These are phyloP conservation scores for Conus betulinus DNA, from an alignment of 1,140 invertebrate genomes.

Conservation along the genomic window DNA sequence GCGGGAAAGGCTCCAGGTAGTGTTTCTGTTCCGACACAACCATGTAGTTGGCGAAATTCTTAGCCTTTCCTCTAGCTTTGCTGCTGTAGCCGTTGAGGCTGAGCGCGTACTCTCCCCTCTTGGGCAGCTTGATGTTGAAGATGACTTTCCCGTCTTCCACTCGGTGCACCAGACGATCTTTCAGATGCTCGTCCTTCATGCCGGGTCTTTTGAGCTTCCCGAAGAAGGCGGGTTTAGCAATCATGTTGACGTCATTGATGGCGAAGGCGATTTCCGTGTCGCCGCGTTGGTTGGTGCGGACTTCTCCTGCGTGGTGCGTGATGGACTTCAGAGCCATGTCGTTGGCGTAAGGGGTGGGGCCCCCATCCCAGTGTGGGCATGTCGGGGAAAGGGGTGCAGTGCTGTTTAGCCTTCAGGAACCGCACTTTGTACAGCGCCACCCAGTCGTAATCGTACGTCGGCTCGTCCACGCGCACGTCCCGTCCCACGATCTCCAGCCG, in stretches of 20 bases:
- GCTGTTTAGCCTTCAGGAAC: conserved; percentile 48
- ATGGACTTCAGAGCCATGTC: conserved; percentile 57
- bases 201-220: conserved; percentile 16
- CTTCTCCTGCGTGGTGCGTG: conserved; percentile 58
- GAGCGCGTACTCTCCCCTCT: conserved; percentile 62
- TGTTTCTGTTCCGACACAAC: conserved; percentile 58
- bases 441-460: conserved; percentile 65
- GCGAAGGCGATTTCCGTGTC: conserved; percentile 60
- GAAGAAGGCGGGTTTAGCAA: conserved; percentile 30
- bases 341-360: conserved; percentile 45
- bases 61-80: neutral
- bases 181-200: conserved; percentile 42
- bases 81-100: conserved; percentile 51
- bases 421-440: conserved; percentile 62
- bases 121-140: conserved; percentile 61
- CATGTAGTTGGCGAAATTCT: conserved; percentile 64
- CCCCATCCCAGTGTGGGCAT: conserved; percentile 64
- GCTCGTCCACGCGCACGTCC: conserved; percentile 52
- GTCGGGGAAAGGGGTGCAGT: conserved; percentile 57
- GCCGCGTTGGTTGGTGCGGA: conserved; percentile 52
- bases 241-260: conserved; percentile 20
- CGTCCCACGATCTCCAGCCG: conserved; percentile 62
- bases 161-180: conserved; percentile 58
- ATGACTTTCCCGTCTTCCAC: conserved; percentile 63
- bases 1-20: conserved; percentile 51